Conservation (phyloP, 2,113 vertebrate genomes). For the Zosterops pallidus region DNA sequence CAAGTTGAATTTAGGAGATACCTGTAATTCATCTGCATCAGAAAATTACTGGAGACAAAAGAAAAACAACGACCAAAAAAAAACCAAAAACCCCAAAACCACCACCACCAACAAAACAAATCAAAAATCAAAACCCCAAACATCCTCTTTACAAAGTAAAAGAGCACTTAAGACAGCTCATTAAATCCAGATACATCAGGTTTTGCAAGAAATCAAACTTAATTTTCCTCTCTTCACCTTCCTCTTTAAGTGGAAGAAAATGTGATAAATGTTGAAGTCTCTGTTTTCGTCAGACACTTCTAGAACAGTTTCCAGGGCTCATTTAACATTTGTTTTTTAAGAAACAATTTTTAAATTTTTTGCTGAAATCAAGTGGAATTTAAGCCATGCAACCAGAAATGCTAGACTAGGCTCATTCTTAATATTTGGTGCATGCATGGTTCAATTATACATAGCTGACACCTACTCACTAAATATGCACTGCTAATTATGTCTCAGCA, state of each 20-base stretch:
- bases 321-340: neutral
- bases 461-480: neutral
- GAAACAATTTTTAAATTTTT: neutral
- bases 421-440: neutral
- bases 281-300: neutral
- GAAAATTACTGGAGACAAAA: neutral
- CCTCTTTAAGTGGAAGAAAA: neutral
- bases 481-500: conserved; percentile 39
- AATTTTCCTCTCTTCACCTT: neutral
- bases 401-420: neutral
- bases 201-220: neutral
- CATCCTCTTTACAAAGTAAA: neutral
- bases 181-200: neutral
- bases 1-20: neutral
- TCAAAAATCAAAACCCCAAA: neutral
- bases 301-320: neutral
- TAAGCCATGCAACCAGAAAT: neutral
- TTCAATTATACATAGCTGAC: neutral
- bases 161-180: neutral
- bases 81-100: too few species aligned
- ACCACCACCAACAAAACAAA: too few species aligned
- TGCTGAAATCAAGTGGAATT: neutral
- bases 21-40: neutral
- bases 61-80: too few species aligned
- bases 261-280: neutral